phyloP scores from a whole-genome alignment of 1,140 invertebrate species.

The Plutomurus gul region DNA sequence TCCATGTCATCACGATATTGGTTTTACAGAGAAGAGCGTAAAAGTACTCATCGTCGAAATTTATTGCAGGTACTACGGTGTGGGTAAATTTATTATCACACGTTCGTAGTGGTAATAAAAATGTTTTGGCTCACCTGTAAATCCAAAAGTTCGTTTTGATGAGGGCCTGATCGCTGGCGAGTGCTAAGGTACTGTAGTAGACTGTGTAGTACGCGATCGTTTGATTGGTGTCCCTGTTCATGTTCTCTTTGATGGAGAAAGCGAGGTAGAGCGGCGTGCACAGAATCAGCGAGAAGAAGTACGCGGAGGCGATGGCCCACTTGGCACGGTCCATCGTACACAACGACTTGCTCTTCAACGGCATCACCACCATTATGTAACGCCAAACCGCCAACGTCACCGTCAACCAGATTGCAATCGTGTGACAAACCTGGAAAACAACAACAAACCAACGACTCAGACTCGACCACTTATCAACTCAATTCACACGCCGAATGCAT shows the following conservation, averaged over 20 bases:
- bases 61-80: too few species aligned
- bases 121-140: constrained; percentile 62
- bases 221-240: not conserved
- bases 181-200: constrained; percentile 61
- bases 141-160: constrained; percentile 78
- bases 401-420: constrained; percentile 89
- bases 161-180: constrained; percentile 60
- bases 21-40: too few species aligned
- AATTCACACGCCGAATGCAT: too few species aligned
- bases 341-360: constrained; percentile 74
- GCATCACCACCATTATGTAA: constrained; percentile 81
- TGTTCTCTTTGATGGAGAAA: constrained; percentile 64
- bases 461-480: too few species aligned
- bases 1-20: too few species aligned
- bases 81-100: too few species aligned
- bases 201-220: constrained; percentile 62
- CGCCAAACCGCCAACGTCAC: constrained; percentile 90
- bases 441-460: not conserved
- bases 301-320: constrained; percentile 76
- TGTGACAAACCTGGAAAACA: constrained; percentile 79
- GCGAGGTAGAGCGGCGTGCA: constrained; percentile 83
- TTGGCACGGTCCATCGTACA: constrained; percentile 74
- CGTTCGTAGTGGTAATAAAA: too few species aligned
- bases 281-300: constrained; percentile 78
- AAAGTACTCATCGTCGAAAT: too few species aligned